phyloP scores from a whole-genome alignment of 2,888 invertebrate genomes.

The Tetragnatha montana region DNA sequence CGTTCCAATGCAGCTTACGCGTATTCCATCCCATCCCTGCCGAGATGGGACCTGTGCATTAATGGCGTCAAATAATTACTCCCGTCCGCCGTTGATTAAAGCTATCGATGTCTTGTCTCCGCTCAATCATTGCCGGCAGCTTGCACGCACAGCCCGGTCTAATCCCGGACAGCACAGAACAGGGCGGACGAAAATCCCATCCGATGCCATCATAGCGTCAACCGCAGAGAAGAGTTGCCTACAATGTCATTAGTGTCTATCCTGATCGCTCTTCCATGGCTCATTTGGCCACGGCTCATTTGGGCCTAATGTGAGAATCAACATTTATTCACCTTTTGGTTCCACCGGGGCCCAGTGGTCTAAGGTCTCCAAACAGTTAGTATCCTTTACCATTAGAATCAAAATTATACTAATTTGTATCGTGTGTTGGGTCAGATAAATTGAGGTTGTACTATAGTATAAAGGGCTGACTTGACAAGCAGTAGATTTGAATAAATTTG shows the following conservation, averaged over 20 bases:
- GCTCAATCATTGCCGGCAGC: neutral
- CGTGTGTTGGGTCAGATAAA: too few species aligned
- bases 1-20: neutral
- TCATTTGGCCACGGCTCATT: neutral
- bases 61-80: neutral
- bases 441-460: too few species aligned
- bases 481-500: too few species aligned
- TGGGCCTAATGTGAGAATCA: too few species aligned
- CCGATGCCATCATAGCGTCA: neutral
- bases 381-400: too few species aligned
- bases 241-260: neutral
- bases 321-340: too few species aligned
- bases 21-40: neutral
- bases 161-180: neutral
- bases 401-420: too few species aligned
- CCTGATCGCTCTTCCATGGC: neutral
- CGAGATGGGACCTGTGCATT: neutral
- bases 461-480: too few species aligned
- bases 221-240: neutral
- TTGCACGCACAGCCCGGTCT: neutral
- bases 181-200: neutral
- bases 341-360: too few species aligned
- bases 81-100: neutral
- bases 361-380: too few species aligned
- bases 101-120: constrained; percentile 1